These are phyloP conservation scores for Scaptomyza hsui DNA, from an alignment of 1,140 invertebrate genomes.

Conservation along the genomic window DNA sequence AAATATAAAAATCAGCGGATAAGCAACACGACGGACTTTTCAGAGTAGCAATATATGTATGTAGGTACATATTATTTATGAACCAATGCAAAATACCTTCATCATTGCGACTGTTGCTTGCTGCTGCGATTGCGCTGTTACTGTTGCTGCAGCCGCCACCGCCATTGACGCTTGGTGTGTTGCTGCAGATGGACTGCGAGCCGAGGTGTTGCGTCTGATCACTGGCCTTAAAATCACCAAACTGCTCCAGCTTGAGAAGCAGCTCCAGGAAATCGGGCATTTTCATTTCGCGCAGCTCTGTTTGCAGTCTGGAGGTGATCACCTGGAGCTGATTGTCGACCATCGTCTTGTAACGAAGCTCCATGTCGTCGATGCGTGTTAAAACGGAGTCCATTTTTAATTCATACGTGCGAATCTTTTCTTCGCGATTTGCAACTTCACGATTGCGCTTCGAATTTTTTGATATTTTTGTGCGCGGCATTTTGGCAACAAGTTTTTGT, in stretches of 20 bases:
- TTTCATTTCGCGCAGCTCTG: constrained; percentile 64
- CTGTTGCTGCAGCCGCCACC: constrained; percentile 16
- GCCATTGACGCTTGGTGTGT: constrained; percentile 38
- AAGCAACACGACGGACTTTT: background rate
- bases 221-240: constrained; percentile 63
- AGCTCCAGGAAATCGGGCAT: constrained; percentile 49
- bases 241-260: constrained; percentile 36
- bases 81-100: constrained; percentile 53
- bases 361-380: constrained; percentile 57
- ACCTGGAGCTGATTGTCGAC: constrained; percentile 47
- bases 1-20: too few relatives aligned
- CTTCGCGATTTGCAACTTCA: constrained; percentile 71
- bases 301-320: constrained; percentile 39
- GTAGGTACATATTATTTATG: background rate
- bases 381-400: constrained; percentile 61
- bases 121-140: background rate
- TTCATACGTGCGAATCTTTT: constrained; percentile 74
- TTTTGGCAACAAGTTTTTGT: constrained; percentile 24
- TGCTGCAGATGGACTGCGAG: constrained; percentile 55
- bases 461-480: constrained; percentile 80
- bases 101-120: constrained; percentile 63
- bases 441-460: constrained; percentile 80
- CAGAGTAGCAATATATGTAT: background rate
- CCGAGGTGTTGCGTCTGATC: constrained; percentile 59
- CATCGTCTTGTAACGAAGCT: constrained; percentile 34